Evolutionary conservation across 2,113 vertebrate species (phyloP), one percentile per base, ranked within the genome.

Genomic region (Seriola dumerili): DNA sequence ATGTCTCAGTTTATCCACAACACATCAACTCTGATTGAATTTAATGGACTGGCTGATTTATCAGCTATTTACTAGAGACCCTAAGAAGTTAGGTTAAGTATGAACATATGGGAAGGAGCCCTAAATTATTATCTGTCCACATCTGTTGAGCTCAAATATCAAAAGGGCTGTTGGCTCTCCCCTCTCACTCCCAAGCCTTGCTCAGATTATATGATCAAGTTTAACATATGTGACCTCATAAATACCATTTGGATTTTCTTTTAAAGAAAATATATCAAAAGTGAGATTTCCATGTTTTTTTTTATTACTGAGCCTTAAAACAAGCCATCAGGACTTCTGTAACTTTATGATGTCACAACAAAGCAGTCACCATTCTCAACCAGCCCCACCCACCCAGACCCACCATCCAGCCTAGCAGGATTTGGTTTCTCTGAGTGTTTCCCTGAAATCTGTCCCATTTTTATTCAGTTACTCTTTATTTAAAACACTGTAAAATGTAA

Each of bases 61-160:
- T 8, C 10, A 38, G 29, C 5, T 2, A 75, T 85, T 83, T 75
- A 54, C 71, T 54, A 85, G 57, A 75, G 2, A 81, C 42, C 13
- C 65, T 58, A 48, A 82, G 16, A 79, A 50, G 29, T 61, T 21
- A 34, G 17, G 40, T 66, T 75, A 80, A 88, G 69, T 74, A 78
- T 67, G 52, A 84, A 81, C 84, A 88, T 70, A 59, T 86, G 84
- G 48, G 29, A 76, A 32, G 11, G 23, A 79, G 75, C 8, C 13
- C 42, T 17, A 42, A 61, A 81, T 65, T 79, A 40, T 67, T 38
- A 62, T 40, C 65, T 29, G 23, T 70, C 40, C 52, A 65, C 64
- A 79, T 86, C 7, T 74, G 63, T 61, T 75, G 48, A 54, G 52
- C 62, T 90, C 64, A 69, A 76, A 80, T 55, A 81, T 78, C 76